A percentile compares a stretch with the other conserved stretches of the same genome.
Conservation (phyloP, 2,888 invertebrate genomes). For the Rhabditoides inermis region DNA sequence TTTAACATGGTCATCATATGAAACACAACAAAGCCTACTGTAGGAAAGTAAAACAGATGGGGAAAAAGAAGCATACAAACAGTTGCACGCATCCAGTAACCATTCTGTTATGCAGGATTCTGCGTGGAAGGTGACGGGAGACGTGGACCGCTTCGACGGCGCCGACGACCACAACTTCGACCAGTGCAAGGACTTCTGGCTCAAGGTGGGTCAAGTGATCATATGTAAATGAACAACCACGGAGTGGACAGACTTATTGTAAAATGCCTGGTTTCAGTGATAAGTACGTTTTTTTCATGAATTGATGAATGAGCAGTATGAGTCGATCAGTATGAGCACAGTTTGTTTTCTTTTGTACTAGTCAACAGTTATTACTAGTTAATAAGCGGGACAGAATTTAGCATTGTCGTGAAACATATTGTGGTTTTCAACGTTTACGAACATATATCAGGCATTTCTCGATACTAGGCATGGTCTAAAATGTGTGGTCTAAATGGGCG, state of each 20-base stretch:
- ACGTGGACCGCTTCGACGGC: slow-evolving; percentile 70
- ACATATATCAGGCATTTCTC: too few relatives aligned
- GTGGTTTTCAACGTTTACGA: too few relatives aligned
- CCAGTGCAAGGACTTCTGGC: slow-evolving; percentile 75
- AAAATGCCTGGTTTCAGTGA: neutral
- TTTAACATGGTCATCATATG: too few relatives aligned
- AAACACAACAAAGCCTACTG: neutral
- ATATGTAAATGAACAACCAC: neutral
- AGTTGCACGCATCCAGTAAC: neutral
- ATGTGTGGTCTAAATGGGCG: too few relatives aligned
- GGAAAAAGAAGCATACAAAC: too few relatives aligned
- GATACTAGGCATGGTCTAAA: too few relatives aligned
- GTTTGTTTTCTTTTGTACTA: neutral
- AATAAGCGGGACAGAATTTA: too few relatives aligned
- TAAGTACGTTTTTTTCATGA: neutral
- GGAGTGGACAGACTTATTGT: neutral
- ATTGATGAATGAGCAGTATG: too few relatives aligned
- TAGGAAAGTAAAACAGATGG: slow-evolving; percentile 52
- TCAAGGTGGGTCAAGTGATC: slow-evolving; percentile 59
- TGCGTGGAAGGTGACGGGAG: slow-evolving; percentile 64
- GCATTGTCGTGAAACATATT: too few relatives aligned
- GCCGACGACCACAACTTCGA: slow-evolving; percentile 80
- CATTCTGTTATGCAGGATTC: slow-evolving; percentile 35
- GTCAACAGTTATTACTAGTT: neutral
- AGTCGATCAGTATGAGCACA: too few relatives aligned